Evolutionary conservation across 2,888 invertebrate genomes (phyloP).

Genomic region (Trichopoda pennipes): DNA sequence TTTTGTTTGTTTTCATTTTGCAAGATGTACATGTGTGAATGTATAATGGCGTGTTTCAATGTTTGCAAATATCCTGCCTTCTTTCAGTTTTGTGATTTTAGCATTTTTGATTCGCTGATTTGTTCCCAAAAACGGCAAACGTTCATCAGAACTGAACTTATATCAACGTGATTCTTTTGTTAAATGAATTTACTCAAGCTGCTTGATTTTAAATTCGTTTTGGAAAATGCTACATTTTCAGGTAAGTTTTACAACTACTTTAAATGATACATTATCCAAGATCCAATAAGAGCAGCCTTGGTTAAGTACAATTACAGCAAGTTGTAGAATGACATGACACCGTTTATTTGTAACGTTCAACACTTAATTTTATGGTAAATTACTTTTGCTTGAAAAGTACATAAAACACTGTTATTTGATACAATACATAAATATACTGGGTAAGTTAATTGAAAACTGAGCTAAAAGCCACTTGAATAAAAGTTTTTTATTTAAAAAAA

Average conservation of each 20-base stretch:
- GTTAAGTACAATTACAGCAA: too few species aligned
- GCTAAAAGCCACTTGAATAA: too few species aligned
- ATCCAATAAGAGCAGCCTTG: too few species aligned
- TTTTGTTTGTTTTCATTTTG: not conserved
- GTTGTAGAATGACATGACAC: too few species aligned
- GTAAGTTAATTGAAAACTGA: too few species aligned
- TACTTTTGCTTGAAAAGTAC: too few species aligned
- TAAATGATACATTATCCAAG: not conserved
- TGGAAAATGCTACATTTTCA: not conserved
- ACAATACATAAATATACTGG: too few species aligned
- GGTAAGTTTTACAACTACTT: not conserved
- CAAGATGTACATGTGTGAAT: not conserved
- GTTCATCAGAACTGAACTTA: constrained; percentile 61
- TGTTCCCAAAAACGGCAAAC: constrained; percentile 46
- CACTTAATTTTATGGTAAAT: too few species aligned
- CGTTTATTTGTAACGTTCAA: too few species aligned
- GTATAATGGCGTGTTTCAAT: not conserved
- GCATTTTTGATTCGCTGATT: constrained; percentile 49
- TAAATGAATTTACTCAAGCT: constrained; percentile 68
- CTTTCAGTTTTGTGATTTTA: constrained; percentile 13
- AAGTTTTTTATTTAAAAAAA: too few species aligned
- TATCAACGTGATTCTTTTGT: constrained; percentile 71
- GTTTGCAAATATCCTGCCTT: not conserved
- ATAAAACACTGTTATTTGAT: too few species aligned
- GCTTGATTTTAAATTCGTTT: constrained; percentile 6